These are phyloP conservation scores for Orius laevigatus DNA, from an alignment of 1,140 invertebrate species.

Conservation along the genomic window DNA sequence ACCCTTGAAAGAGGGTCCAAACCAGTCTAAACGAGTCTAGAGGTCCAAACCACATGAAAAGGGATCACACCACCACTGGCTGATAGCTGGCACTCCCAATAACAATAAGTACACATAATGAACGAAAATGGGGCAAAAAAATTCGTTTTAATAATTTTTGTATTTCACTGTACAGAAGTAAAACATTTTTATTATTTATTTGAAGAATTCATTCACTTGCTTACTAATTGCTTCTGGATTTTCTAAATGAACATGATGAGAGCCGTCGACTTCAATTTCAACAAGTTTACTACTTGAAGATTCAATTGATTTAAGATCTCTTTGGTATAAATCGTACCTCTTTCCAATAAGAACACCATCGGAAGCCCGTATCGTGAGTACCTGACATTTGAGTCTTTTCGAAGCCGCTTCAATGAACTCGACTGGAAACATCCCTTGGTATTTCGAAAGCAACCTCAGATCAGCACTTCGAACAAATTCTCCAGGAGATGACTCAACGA, in stretches of 20 bases:
- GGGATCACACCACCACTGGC: no score
- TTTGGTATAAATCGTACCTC: not conserved
- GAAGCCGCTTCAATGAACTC: conserved; percentile 22
- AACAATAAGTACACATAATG: no score
- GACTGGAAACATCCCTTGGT: conserved; percentile 9
- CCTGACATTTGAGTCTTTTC: conserved; percentile 7
- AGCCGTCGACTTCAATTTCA: conserved; percentile 52
- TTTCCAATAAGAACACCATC: conserved; percentile 8
- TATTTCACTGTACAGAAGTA: no score
- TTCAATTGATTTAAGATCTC: conserved; percentile 3
- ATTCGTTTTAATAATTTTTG: no score
- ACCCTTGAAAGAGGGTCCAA: no score
- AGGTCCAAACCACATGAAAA: no score
- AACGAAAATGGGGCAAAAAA: no score
- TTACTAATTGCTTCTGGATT: conserved; percentile 47
- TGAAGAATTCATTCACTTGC: conserved; percentile 42
- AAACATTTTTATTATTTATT: no score
- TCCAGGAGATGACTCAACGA: conserved; percentile 28
- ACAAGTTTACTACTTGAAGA: conserved; percentile 33
- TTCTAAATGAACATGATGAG: conserved; percentile 69
- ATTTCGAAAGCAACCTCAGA: conserved; percentile 37
- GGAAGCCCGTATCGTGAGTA: conserved; percentile 12
- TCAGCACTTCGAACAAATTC: conserved; percentile 49
- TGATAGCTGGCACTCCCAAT: no score
- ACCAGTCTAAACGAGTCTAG: no score